A percentile compares a stretch with the other conserved stretches of the same genome.
phyloP scores from a whole-genome alignment of 2,113 vertebrate genomes.

The Tragelaphus scriptus region DNA sequence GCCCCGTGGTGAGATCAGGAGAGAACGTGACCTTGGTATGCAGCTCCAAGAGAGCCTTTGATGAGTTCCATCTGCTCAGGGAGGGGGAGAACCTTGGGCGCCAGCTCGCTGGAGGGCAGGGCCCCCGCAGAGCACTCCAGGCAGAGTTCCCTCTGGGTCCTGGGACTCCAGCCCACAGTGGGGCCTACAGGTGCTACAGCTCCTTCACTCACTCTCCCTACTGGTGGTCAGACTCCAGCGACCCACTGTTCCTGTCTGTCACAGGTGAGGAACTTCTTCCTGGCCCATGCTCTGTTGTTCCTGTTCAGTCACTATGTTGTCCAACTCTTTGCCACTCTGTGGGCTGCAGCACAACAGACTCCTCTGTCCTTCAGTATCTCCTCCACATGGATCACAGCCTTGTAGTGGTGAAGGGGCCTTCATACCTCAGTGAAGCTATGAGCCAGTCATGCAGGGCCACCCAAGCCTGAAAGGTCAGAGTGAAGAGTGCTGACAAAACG shows the following conservation, averaged over 20 bases:
- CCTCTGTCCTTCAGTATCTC: too few relatives aligned
- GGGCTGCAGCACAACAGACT: rapidly evolving
- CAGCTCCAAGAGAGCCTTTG: too few relatives aligned
- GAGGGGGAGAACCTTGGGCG: rapidly evolving
- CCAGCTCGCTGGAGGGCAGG: rapidly evolving
- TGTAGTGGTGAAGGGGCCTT: not conserved
- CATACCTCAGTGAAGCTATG: rapidly evolving
- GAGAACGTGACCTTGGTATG: too few relatives aligned
- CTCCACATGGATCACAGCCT: not conserved
- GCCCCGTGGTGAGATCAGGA: not conserved
- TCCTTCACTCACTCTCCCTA: rapidly evolving
- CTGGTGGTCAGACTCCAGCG: rapidly evolving
- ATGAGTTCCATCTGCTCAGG: too few relatives aligned
- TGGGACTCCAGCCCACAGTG: not conserved
- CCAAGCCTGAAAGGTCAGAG: rapidly evolving
- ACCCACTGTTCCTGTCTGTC: too few relatives aligned
- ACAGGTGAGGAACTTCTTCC: not conserved
- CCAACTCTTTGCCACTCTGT: rapidly evolving
- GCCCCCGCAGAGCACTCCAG: rapidly evolving
- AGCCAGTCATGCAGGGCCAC: not conserved
- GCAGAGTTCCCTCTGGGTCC: not conserved
- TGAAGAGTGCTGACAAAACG: not conserved
- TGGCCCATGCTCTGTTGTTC: not conserved
- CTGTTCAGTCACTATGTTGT: not conserved
- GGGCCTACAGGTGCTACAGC: not conserved